Conservation (phyloP, 2,888 invertebrate genomes). For the Papilio demoleus region DNA sequence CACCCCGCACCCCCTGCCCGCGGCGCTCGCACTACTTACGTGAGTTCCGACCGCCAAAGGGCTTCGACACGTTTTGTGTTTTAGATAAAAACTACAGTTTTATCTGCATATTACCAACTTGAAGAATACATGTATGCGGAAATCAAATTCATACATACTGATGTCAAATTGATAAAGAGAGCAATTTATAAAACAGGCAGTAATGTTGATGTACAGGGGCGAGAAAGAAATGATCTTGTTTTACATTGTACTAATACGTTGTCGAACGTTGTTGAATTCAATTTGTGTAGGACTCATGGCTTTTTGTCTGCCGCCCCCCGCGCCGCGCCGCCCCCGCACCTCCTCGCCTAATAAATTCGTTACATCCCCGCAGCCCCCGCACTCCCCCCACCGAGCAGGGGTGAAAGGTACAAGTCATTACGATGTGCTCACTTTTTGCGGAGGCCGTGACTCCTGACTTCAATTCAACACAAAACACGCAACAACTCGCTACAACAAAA, state of each 20-base stretch:
- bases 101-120: no score
- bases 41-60: conserved; percentile 23
- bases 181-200: background rate
- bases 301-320: conserved; percentile 40
- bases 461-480: conserved; percentile 13
- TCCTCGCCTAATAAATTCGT: conserved; percentile 61
- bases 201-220: background rate
- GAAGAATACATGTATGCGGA: no score
- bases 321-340: conserved; percentile 42
- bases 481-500: conserved; percentile 9
- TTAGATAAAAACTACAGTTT: conserved; percentile 28
- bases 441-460: conserved; percentile 5
- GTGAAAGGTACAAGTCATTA: conserved; percentile 70
- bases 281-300: conserved; percentile 37
- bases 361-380: conserved; percentile 45
- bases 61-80: conserved; percentile 35
- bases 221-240: conserved; percentile 3
- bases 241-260: conserved; percentile 15
- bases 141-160: background rate
- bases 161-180: background rate
- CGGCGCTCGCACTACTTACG: conserved; percentile 49
- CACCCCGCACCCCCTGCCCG: conserved; percentile 41
- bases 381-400: conserved; percentile 48
- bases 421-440: conserved; percentile 38
- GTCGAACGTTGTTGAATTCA: conserved; percentile 29